These are phyloP conservation scores for Carapus acus DNA, from an alignment of 2,797 vertebrate species.

Conservation along the genomic window DNA sequence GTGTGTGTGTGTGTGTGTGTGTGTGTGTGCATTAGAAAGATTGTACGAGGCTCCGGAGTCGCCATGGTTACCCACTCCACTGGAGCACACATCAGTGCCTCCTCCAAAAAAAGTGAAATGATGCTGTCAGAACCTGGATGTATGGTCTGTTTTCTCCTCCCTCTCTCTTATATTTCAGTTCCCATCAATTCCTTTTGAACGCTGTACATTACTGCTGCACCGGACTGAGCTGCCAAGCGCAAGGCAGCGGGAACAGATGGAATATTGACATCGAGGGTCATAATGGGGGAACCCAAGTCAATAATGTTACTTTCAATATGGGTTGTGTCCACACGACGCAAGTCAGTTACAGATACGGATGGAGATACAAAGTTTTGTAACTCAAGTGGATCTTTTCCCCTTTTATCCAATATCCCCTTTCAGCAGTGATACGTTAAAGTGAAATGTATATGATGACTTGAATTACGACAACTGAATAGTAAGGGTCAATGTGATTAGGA, in stretches of 20 bases:
- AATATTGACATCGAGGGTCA: conserved; percentile 3
- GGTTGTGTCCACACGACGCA: background rate
- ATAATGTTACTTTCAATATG: background rate
- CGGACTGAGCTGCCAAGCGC: conserved; percentile 10
- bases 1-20: too few species aligned
- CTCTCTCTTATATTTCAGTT: background rate
- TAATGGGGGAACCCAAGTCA: conserved; percentile 1
- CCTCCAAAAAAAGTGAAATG: conserved; percentile 1
- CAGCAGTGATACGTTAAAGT: too few species aligned
- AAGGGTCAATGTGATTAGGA: too few species aligned
- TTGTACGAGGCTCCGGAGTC: conserved; percentile 17
- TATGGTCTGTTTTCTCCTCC: too few species aligned
- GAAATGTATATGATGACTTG: too few species aligned
- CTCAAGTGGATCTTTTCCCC: too few species aligned
- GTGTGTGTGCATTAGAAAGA: conserved; percentile 14
- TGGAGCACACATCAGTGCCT: conserved; percentile 20
- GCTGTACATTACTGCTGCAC: conserved; percentile 13
- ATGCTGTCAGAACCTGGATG: conserved; percentile 4
- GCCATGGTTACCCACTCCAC: conserved; percentile 23
- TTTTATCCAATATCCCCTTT: too few species aligned
- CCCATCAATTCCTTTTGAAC: conserved; percentile 10
- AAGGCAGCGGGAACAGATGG: background rate
- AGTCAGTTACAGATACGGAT: too few species aligned
- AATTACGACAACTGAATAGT: too few species aligned
- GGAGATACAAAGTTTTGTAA: conserved; percentile 6